Percentiles rank a stretch among this genome's conserved stretches.
Evolutionary conservation across 2,113 vertebrate species (phyloP).

Genomic region (Physeter macrocephalus): DNA sequence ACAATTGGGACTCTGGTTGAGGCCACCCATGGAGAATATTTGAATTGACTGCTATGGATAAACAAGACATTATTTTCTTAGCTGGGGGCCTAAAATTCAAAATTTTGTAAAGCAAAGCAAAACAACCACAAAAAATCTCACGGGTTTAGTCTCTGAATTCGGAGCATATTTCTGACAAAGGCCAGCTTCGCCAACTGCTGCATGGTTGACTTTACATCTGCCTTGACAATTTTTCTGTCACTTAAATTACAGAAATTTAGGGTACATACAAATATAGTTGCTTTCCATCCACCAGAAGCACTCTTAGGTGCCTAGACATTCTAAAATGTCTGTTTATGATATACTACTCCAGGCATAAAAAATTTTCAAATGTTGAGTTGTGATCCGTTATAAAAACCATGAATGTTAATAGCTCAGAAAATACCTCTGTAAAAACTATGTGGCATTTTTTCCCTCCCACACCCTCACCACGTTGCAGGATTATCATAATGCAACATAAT

Average conservation of each 20-base stretch:
- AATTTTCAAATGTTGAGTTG: conserved; percentile 66
- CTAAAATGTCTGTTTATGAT: conserved; percentile 73
- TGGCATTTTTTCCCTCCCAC: neutral
- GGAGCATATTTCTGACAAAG: conserved; percentile 50
- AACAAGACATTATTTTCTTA: neutral
- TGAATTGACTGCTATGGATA: neutral
- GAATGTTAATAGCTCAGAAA: conserved; percentile 69
- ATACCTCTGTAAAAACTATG: conserved; percentile 27
- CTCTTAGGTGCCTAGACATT: conserved; percentile 64
- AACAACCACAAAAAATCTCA: neutral
- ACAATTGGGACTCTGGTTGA: neutral
- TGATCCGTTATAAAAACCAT: conserved; percentile 30
- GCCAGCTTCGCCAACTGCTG: conserved; percentile 39
- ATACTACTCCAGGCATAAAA: conserved; percentile 67
- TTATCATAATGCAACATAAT: neutral
- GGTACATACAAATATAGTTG: conserved; percentile 63
- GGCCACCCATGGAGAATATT: neutral
- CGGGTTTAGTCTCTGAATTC: conserved; percentile 49
- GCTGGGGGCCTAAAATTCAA: neutral
- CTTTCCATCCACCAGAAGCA: conserved; percentile 64
- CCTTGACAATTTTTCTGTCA: conserved; percentile 70
- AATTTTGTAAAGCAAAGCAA: neutral
- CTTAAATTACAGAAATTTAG: conserved; percentile 74
- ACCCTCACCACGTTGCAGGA: neutral
- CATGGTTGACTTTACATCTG: conserved; percentile 35